Percentiles rank a stretch among this genome's conserved stretches.
These are phyloP conservation scores for Chlamydotis undulata DNA, from an alignment of 2,113 vertebrate species.

Conservation along the genomic window DNA sequence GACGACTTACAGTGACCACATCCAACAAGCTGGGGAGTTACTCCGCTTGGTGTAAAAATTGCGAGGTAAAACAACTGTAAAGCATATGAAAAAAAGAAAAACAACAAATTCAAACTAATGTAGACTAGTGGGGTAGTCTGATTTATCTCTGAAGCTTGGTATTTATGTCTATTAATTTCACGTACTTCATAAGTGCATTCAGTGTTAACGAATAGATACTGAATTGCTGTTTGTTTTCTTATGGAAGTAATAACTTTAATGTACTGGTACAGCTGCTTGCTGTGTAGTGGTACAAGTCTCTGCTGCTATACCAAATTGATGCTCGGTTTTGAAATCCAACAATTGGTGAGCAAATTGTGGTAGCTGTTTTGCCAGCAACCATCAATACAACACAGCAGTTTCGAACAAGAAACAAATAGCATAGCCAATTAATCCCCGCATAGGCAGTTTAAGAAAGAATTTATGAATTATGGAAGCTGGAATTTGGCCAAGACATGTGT, in stretches of 20 bases:
- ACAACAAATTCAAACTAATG: background rate
- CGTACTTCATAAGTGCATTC: background rate
- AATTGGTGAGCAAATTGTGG: background rate
- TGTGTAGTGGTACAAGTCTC: background rate
- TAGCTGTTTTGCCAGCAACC: background rate
- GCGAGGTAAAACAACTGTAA: background rate
- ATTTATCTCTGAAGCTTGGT: background rate
- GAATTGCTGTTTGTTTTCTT: background rate
- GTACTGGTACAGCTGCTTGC: background rate
- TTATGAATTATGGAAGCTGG: background rate
- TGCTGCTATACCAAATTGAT: background rate
- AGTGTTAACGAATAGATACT: background rate
- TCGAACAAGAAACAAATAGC: background rate
- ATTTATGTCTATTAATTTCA: background rate
- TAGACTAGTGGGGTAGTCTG: background rate
- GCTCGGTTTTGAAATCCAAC: background rate
- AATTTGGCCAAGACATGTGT: background rate
- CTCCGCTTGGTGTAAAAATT: background rate
- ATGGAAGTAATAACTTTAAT: background rate
- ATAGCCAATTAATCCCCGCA: background rate
- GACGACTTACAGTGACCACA: background rate
- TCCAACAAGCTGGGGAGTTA: background rate
- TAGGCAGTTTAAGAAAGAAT: background rate
- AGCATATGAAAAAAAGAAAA: background rate
- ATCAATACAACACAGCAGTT: background rate